phyloP scores from a whole-genome alignment of 2,797 vertebrate species.

The Acropternis orthonyx region DNA sequence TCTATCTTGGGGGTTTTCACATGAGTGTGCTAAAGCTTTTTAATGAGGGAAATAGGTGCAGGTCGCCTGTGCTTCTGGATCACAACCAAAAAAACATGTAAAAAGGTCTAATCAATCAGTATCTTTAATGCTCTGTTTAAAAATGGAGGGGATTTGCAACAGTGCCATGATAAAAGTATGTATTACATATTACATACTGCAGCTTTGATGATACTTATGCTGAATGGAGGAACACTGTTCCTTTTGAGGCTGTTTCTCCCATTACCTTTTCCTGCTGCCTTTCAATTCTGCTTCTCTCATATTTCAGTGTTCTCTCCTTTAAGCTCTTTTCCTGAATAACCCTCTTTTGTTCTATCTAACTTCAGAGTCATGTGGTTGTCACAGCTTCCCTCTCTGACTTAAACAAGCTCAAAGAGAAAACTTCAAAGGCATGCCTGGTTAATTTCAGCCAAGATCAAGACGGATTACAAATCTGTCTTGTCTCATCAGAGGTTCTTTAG shows the following conservation, averaged over 20 bases:
- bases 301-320: background rate
- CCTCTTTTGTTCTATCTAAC: background rate
- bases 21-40: background rate
- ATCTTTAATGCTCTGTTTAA: background rate
- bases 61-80: background rate
- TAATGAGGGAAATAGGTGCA: background rate
- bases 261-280: background rate
- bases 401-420: background rate
- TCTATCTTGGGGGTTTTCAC: background rate
- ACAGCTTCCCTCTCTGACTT: background rate
- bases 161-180: fast-evolving
- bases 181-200: background rate
- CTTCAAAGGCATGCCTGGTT: background rate
- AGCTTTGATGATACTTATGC: background rate
- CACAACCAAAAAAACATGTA: background rate
- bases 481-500: background rate
- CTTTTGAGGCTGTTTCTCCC: background rate
- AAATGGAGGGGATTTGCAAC: background rate
- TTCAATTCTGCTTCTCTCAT: background rate
- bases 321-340: background rate
- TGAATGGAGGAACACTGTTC: background rate
- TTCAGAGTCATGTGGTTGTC: background rate
- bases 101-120: background rate
- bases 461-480: background rate
- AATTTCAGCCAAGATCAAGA: background rate